A percentile compares a stretch with the other conserved stretches of the same genome.
Evolutionary conservation across 1,140 invertebrate species (phyloP).

Genomic region (Drosophila ogumai): DNA sequence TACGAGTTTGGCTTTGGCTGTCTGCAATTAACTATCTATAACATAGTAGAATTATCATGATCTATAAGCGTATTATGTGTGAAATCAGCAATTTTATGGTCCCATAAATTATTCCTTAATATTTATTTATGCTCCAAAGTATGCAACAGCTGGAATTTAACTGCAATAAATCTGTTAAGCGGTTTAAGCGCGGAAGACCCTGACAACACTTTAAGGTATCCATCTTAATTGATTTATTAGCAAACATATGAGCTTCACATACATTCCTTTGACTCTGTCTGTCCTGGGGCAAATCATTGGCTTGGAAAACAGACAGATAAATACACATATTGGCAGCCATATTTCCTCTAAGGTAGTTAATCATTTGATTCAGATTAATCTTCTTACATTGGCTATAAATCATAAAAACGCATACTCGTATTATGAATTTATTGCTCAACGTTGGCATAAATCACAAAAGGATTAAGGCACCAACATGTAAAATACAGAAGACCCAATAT

Average conservation of each 20-base stretch:
- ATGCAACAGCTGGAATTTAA: slow-evolving; percentile 7
- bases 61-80: too few species aligned
- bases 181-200: background rate
- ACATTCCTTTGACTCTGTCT: background rate
- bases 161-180: slow-evolving; percentile 1
- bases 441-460: slow-evolving; percentile 2
- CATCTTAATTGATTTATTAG: slow-evolving; percentile 8
- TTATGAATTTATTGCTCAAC: background rate
- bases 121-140: background rate
- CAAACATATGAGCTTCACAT: background rate
- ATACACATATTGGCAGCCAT: background rate
- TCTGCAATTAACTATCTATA: background rate
- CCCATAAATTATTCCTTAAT: background rate
- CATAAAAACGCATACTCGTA: background rate
- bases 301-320: background rate
- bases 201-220: background rate
- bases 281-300: background rate
- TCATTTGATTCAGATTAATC: slow-evolving; percentile 7
- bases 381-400: slow-evolving; percentile 6
- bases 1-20: background rate
- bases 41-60: too few species aligned
- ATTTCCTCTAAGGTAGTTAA: slow-evolving; percentile 16
- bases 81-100: background rate
- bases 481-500: background rate
- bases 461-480: background rate